These are phyloP conservation scores for Adelges cooleyi DNA, from an alignment of 1,140 invertebrate species.

Conservation along the genomic window DNA sequence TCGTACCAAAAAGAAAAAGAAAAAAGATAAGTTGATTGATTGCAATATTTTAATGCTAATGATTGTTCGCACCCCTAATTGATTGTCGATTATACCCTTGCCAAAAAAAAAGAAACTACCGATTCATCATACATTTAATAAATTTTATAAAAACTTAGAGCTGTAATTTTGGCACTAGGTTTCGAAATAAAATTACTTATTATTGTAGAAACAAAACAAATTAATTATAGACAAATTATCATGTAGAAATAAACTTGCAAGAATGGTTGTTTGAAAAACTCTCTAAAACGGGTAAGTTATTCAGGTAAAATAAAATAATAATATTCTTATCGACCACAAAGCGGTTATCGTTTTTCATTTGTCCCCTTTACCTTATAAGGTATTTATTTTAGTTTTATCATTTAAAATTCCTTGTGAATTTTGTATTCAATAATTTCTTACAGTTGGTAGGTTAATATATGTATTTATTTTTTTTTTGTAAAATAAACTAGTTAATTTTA, in stretches of 20 bases:
- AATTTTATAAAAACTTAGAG: background rate
- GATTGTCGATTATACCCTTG: slow-evolving; percentile 8
- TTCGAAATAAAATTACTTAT: background rate
- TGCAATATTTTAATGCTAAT: background rate
- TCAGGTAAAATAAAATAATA: no score
- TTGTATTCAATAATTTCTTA: no score
- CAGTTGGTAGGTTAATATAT: no score
- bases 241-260: background rate
- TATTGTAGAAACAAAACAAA: background rate
- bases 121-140: background rate
- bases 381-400: no score
- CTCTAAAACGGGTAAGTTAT: background rate
- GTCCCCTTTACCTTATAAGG: no score
- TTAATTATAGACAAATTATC: background rate
- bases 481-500: no score
- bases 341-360: no score
- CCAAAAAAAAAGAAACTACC: background rate
- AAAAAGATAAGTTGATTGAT: background rate
- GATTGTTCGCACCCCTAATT: slow-evolving; percentile 20
- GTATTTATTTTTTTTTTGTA: no score
- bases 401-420: no score
- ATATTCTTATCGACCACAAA: no score
- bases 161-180: background rate
- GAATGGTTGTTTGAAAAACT: background rate
- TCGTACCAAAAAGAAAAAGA: background rate